Evolutionary conservation across 2,888 invertebrate species (phyloP), one percentile per base, ranked within the genome.

Genomic region (Lasioglossum zephyrum): DNA sequence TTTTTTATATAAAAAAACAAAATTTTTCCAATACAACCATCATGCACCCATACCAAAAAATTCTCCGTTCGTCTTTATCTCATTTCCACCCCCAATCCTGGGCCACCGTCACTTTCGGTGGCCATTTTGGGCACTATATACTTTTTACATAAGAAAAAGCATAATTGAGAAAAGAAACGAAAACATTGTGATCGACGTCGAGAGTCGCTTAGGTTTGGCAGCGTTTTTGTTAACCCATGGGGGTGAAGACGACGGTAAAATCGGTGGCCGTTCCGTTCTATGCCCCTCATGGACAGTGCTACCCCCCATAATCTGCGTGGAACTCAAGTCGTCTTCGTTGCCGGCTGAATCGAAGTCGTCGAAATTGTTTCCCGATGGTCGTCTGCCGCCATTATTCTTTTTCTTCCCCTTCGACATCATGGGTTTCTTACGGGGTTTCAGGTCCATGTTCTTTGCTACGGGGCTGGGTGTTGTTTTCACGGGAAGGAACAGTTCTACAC

Each of bases 231-330:
- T 87, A 31, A 91, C 89, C 94, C 93, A 94, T 4, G 94, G 93
- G 18, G 95, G 93, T 18, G 94, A 91, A 31, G 91, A 72, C 26
- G 95, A 94, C 41, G 95, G 94, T n/a, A 91, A 79, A 57, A 80
- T 70, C 26, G 93, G 79, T 5, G 95, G 95, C 69, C 92, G 92
- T 77, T 95, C 95, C 73, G 95, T 95, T 78, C 93, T 93, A 26
- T 94, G 94, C 44, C 92, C 92, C 26, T 93, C 94, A 22, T 93
- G 92, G 57, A 91, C 87, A 53, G 92, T 93, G 44, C 91, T 92
- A 41, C 93, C 94, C 16, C 90, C 92, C 93, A 94, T 93, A 39
- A 92, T 89, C 81, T 94, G 94, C 22, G 94, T 94, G n/a, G 94
- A 94, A 47, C 93, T 93, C 63, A 92, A 90, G 75, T 93, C 92